phyloP scores from a whole-genome alignment of 2,888 invertebrate species.

The Patella ulyssiponensis region DNA sequence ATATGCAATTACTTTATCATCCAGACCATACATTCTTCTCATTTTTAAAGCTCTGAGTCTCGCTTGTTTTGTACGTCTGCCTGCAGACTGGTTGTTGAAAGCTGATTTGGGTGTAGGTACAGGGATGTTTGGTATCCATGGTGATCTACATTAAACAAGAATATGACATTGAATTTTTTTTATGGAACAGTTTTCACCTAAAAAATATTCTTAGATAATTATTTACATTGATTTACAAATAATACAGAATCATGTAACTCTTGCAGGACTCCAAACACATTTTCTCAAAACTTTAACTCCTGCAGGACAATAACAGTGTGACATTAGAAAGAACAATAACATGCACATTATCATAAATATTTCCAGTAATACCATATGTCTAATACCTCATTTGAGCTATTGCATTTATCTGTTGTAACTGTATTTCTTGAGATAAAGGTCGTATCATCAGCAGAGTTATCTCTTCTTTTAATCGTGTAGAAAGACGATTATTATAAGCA shows the following conservation, averaged over 20 bases:
- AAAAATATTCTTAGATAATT: too few species aligned
- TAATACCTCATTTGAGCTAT: conserved; percentile 65
- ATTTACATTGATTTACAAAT: too few species aligned
- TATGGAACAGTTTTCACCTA: too few species aligned
- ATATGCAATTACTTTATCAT: conserved; percentile 40
- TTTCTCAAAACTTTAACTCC: too few species aligned
- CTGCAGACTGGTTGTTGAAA: conserved; percentile 45
- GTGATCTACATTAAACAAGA: conserved; percentile 18
- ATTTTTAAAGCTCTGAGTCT: conserved; percentile 60
- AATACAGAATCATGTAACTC: too few species aligned
- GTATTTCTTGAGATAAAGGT: conserved; percentile 68
- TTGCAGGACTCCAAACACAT: too few species aligned
- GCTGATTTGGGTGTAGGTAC: conserved; percentile 52
- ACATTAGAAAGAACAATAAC: background rate
- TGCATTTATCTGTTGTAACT: conserved; percentile 66
- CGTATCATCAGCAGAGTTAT: conserved; percentile 60
- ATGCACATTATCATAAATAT: background rate
- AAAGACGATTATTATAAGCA: conserved; percentile 63
- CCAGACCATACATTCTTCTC: conserved; percentile 58
- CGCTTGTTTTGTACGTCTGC: conserved; percentile 64
- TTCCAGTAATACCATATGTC: too few species aligned
- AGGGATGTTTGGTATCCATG: conserved; percentile 37
- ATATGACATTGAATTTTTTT: too few species aligned
- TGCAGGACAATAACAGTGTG: too few species aligned
- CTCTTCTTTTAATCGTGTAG: conserved; percentile 57